phyloP scores from a whole-genome alignment of 2,113 vertebrate species.

The Oryzias melastigma region DNA sequence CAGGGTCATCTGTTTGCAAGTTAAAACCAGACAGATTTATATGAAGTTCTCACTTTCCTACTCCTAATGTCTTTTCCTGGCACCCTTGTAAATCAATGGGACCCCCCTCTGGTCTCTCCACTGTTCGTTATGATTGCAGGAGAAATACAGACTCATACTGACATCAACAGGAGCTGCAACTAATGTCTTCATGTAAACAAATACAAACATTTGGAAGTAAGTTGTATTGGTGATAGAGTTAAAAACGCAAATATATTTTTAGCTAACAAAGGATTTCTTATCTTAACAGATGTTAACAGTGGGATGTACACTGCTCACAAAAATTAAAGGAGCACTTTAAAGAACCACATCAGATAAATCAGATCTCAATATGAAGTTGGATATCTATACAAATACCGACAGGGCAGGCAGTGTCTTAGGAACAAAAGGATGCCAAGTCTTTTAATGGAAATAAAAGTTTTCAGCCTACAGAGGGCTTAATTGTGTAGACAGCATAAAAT shows the following conservation, averaged over 20 bases:
- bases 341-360: too few relatives aligned
- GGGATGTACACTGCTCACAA: too few relatives aligned
- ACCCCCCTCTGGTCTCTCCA: background rate
- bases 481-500: too few relatives aligned
- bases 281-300: conserved; percentile 4
- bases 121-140: background rate
- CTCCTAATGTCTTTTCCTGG: conserved; percentile 22
- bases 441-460: too few relatives aligned
- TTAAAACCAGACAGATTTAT: conserved; percentile 58
- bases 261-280: background rate
- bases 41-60: conserved; percentile 39
- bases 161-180: background rate
- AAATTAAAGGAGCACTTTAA: too few relatives aligned
- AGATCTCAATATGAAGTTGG: too few relatives aligned
- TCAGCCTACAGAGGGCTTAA: too few relatives aligned
- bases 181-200: background rate
- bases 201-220: background rate
- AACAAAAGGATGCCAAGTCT: too few relatives aligned
- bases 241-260: background rate
- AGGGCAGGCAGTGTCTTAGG: too few relatives aligned
- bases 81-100: conserved; percentile 44
- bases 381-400: too few relatives aligned
- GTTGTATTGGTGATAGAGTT: background rate
- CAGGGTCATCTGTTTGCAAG: conserved; percentile 35
- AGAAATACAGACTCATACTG: background rate